phyloP scores from a whole-genome alignment of 2,888 invertebrate species.

The Thalpophila matura region DNA sequence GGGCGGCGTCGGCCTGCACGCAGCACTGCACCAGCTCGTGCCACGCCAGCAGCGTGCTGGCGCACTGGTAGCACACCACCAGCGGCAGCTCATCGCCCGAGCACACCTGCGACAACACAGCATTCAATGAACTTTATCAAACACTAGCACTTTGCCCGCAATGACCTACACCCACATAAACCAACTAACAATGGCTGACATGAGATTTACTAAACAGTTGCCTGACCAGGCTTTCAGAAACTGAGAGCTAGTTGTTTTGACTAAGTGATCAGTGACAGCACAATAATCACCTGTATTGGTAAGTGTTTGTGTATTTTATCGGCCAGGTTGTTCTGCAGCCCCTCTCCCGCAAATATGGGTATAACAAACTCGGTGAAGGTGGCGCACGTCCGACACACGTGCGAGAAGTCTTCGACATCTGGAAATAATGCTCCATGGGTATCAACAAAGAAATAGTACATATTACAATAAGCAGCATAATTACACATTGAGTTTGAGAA shows the following conservation, averaged over 20 bases:
- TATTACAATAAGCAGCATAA: too few relatives aligned
- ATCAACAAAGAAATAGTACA: background rate
- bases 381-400: constrained; percentile 91
- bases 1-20: constrained; percentile 88
- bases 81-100: constrained; percentile 89
- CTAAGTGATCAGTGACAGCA: too few relatives aligned
- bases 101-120: constrained; percentile 80
- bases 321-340: constrained; percentile 90
- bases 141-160: too few relatives aligned
- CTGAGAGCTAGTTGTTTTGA: too few relatives aligned
- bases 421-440: constrained; percentile 36
- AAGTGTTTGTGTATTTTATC: constrained; percentile 92
- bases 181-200: too few relatives aligned
- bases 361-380: constrained; percentile 87
- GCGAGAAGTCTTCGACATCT: constrained; percentile 74
- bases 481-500: too few relatives aligned
- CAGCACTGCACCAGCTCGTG: constrained; percentile 91
- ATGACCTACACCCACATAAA: too few relatives aligned
- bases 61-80: constrained; percentile 92
- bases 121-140: background rate
- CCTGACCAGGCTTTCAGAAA: too few relatives aligned
- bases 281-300: constrained; percentile 91
- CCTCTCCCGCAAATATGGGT: constrained; percentile 92
- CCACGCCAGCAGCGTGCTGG: constrained; percentile 92
- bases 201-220: too few relatives aligned